Base-by-base conservation (phyloP, 2,113 vertebrate genomes). In the Sula dactylatra region DNA sequence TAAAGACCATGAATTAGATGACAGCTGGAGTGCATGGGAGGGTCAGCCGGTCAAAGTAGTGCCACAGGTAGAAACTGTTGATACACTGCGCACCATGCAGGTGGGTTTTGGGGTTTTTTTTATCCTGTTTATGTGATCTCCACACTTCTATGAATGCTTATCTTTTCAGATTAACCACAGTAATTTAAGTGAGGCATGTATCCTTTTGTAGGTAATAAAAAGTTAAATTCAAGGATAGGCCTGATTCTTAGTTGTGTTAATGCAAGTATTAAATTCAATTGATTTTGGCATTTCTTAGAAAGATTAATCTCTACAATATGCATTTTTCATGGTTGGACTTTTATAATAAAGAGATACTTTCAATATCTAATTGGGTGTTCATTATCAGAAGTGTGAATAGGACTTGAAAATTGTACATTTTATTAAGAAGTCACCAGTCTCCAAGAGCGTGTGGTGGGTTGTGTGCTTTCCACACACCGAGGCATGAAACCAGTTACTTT, bases 21-120 rank as follows among this genome's bases (percentile, higher is more conserved):
- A 98, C 44, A 91, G 97, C 74, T 99, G 99, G 99, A 97, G 98
- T 36, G 72, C 90, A 0, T 99, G 99, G 99, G 98, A 99, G 5
- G 98, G 98, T 6, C 97, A 97, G 34, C 96, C 98, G 0, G 93
- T 99, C 94, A 99, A 99, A 98, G 95, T 99, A 8, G 98, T 99
- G 80, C 99, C 99, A 29, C 99, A 99, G 80, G 99, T 99, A 96
- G 99, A 99, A 97, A 99, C 99, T 0, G 98, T 98, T 19, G 99
- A 99, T 86, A 99, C 99, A 1, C 98, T 99, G 78, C 98, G 98
- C 40, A 98, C 98, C 79, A 99, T 99, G 99, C 98, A 99, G 98
- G 99, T 99, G 62, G 49, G 86, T 24, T 88, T 71, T 24, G 16
- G 25, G 4, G 19, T 3, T 12, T 31, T 56, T 12, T 4, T 6